These are phyloP conservation scores for Oncorhynchus tshawytscha DNA, from an alignment of 2,113 vertebrate genomes.

Conservation along the genomic window DNA sequence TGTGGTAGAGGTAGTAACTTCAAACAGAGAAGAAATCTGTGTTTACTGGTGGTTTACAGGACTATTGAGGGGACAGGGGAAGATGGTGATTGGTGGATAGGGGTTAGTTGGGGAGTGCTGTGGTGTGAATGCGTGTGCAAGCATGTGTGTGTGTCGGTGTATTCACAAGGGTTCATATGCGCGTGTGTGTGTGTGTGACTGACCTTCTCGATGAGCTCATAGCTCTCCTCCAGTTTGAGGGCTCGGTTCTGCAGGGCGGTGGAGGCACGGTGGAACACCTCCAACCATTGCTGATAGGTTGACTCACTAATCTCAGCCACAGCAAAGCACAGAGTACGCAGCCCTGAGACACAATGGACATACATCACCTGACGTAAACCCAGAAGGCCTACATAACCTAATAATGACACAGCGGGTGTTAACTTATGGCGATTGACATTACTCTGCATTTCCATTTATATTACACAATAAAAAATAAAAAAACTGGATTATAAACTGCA, in stretches of 20 bases:
- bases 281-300: constrained; percentile 88
- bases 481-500: background rate
- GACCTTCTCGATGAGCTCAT: constrained; percentile 96
- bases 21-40: background rate
- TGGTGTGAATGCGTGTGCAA: too few relatives aligned
- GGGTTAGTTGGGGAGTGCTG: background rate
- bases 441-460: too few relatives aligned
- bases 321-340: constrained; percentile 94
- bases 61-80: background rate
- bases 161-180: too few relatives aligned
- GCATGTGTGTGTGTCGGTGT: background rate
- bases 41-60: too few relatives aligned
- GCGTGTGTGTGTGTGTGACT: constrained; percentile 3
- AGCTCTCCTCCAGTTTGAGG: constrained; percentile 95
- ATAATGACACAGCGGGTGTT: too few relatives aligned
- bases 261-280: constrained; percentile 82
- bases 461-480: background rate
- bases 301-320: constrained; percentile 90
- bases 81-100: background rate
- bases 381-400: too few relatives aligned
- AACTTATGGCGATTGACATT: too few relatives aligned
- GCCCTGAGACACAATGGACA: constrained; percentile 68
- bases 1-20: background rate
- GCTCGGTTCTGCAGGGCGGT: constrained; percentile 90
- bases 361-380: too few relatives aligned